Evolutionary conservation across 2,113 vertebrate species (phyloP), one percentile per base, ranked within the genome.

Genomic region (Crotalus helleri): DNA sequence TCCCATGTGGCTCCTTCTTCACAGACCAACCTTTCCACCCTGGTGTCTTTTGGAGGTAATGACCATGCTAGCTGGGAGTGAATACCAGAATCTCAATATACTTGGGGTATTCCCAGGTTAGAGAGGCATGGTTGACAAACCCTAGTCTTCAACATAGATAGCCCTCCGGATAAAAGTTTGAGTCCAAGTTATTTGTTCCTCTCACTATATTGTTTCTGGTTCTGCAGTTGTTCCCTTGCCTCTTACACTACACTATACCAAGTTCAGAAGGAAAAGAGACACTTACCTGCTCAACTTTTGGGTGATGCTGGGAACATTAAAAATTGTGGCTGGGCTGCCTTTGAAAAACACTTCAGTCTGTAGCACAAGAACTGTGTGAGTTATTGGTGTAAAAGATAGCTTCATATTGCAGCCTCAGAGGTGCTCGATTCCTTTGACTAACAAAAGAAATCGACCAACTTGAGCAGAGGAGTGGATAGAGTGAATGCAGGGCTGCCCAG

Each of bases 371-470:
- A 61, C 53, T 74, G 17, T 55, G 44, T 12, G 59, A 89, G 21
- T 74, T 39, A 46, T 17, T 51, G 29, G 21, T 92, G 21, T 58
- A 89, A 49, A 33, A 92, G 53, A 51, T 53, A 74, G 87, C 26
- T 12, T 92, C 51, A 89, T n/a, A 29, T 89, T 92, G 87, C 87
- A 92, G 64, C 53, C 61, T 24, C 51, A 54, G 46, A 24, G 8
- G 12, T 57, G 57, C 44, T 88, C 59, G 12, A 33, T 74, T 86
- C 33, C 33, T 89, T 55, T 64, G 74, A 24, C 33, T 74, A 57
- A 89, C 61, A 92, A 57, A 74, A 64, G 55, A 55, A 92, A 89
- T 81, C 46, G 81, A 74, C 15, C 87, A 92, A 89, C 61, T 53
- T n/a, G 39, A 87, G 46, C 85, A 87, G 29, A 61, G 44, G 57